Evolutionary conservation across 1,140 invertebrate genomes (phyloP).

Genomic region (Cecropterus lyciades): DNA sequence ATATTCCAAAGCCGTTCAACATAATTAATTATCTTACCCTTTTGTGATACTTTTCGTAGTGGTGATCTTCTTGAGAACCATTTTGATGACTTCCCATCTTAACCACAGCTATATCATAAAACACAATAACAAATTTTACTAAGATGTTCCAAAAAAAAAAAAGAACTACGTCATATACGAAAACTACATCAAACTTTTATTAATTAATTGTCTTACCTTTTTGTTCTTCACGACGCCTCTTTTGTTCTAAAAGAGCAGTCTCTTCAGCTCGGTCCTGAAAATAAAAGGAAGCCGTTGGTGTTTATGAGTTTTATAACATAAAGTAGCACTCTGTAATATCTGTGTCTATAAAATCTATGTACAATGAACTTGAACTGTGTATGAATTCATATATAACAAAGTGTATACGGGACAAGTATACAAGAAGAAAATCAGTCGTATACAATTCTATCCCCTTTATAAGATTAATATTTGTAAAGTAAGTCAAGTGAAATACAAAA

Average conservation of each 20-base stretch:
- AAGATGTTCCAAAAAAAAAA: no score
- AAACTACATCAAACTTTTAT: no score
- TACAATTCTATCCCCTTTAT: no score
- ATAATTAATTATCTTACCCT: conserved; percentile 61
- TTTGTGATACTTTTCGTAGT: conserved; percentile 83
- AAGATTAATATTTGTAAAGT: no score
- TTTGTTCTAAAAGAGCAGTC: conserved; percentile 86
- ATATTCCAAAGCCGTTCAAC: no score
- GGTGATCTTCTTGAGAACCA: conserved; percentile 81
- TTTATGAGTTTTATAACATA: background rate
- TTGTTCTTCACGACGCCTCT: conserved; percentile 89
- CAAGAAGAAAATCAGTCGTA: no score
- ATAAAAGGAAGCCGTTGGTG: conserved; percentile 25
- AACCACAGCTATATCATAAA: conserved; percentile 54
- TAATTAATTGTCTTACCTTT: conserved; percentile 83
- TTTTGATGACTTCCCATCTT: conserved; percentile 80
- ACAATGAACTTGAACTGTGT: no score
- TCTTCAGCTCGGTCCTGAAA: conserved; percentile 89
- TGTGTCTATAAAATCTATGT: no score
- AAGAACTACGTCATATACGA: no score
- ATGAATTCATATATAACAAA: no score
- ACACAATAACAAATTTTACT: background rate
- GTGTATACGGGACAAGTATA: no score
- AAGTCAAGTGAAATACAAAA: no score
- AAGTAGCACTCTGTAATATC: background rate